These are phyloP conservation scores for Phortica okadai DNA, from an alignment of 2,888 invertebrate genomes.

Conservation along the genomic window DNA sequence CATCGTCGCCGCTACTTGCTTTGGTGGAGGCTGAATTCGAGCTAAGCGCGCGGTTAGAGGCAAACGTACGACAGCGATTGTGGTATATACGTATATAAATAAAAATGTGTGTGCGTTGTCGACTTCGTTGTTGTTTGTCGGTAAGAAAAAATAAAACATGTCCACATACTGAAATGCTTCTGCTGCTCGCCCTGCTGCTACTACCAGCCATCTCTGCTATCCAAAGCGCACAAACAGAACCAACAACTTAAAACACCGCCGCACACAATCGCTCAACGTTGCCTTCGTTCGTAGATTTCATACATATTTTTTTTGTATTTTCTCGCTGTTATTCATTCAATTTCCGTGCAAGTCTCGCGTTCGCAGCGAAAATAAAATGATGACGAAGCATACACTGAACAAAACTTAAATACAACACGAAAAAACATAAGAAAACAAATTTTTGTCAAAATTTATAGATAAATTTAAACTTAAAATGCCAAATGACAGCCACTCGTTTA, in stretches of 20 bases:
- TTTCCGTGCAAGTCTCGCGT: slow-evolving; percentile 46
- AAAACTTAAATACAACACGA: slow-evolving; percentile 39
- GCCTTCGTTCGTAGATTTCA: neutral
- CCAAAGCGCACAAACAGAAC: slow-evolving; percentile 17
- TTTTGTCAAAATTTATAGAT: neutral
- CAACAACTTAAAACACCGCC: slow-evolving; percentile 24
- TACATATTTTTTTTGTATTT: slow-evolving; percentile 47
- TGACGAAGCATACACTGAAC: slow-evolving; percentile 34
- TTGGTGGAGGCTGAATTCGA: slow-evolving; percentile 16
- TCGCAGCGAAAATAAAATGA: slow-evolving; percentile 33
- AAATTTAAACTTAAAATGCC: slow-evolving; percentile 46
- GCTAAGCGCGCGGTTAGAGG: slow-evolving; percentile 16
- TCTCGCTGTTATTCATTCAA: slow-evolving; percentile 59
- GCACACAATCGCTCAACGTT: slow-evolving; percentile 17
- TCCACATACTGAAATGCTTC: neutral
- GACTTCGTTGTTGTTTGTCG: neutral
- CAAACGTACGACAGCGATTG: slow-evolving; percentile 11
- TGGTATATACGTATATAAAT: neutral
- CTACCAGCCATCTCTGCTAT: neutral
- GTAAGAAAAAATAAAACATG: slow-evolving; percentile 9
- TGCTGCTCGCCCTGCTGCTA: slow-evolving; percentile 21
- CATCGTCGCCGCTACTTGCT: neutral
- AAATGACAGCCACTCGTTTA: slow-evolving; percentile 43
- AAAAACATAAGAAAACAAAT: slow-evolving; percentile 35
- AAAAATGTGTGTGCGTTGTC: slow-evolving; percentile 26